Evolutionary conservation across 1,140 invertebrate genomes (phyloP), one percentile per base, ranked within the genome.

Genomic region (Psilanteris sp.): DNA sequence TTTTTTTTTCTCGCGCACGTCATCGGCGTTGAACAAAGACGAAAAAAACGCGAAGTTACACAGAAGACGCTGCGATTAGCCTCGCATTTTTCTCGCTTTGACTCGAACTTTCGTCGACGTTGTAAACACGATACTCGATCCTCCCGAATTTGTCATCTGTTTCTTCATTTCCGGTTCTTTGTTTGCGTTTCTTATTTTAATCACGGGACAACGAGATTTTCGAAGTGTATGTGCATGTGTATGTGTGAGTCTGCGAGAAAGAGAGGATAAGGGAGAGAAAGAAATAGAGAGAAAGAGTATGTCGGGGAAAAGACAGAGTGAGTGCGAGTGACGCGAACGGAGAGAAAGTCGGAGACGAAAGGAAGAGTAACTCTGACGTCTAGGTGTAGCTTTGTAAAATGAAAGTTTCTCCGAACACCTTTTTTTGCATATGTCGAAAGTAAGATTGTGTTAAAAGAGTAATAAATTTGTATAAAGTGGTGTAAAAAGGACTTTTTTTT

Each of bases 391-490:
- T 86, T 85, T 86, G 82, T 86, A 84, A 86, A 81, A 80, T 78
- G 78, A 80, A 80, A 81, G 71, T 85, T 85, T 76, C 77, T 84
- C 79, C 78, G 79, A 84, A 84, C 78, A 78, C 67, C 64, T 81
- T 80, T 79, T 81, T 85, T 84, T 85, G 81, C 83, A 84, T 82
- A 84, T 73, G 81, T 82, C 80, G 79, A 83, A 73, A 81, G 75
- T 79, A 80, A 81, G 79, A 85, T 80, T 85, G 81, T 84, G 81
- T 77, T 74, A 81, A 85, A 77, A 80, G 78, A 86, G 77, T 79
- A 85, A 86, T 85, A 85, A 87, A 87, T 87, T 87, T 87, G 81
- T 87, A 87, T 87, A 85, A 87, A 87, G 84, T 85, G 81, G 80
- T 85, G 79, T 83, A 85, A 80, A 85, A 71, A 22, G 44, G 52